Base-by-base conservation (phyloP, 2,113 vertebrate species). In the Reinhardtius hippoglossoides region DNA sequence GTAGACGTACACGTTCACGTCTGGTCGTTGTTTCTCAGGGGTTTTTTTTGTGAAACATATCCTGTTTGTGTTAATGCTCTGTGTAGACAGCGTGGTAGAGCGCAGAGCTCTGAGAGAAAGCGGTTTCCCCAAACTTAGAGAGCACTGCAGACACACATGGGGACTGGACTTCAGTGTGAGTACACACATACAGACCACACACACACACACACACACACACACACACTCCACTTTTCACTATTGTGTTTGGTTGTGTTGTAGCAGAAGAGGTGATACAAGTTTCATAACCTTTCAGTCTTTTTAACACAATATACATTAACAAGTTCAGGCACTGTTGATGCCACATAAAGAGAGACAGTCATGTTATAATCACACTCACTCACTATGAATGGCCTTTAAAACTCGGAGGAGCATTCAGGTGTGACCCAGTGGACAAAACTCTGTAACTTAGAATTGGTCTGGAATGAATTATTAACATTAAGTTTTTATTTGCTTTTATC, bases 111-210 rank as follows among this genome's bases (percentile, higher is more conserved):
- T 95, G 57, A 89, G 91, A 56, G 91, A 93, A 56, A 76, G 10
- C 0, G 91, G 93, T 37, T 94, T 94, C 71, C 93, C 95, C 26
- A 87, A 71, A 83, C 82, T 95, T 1, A 87, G 91, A 80, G 86
- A 93, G 59, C 86, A 88, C 84, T 95, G 94, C 71, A 90, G 91
- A 75, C 66, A 77, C 13, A 85, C 78, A 3, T 71, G 88, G 71
- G 93, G 93, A 44, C 84, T 94, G 66, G 94, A 95, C 4, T 79
- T 95, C 75, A 91, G 89, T 88, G 95, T 95, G 86, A 94, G 91
- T 50, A 13, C 16, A 14, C 31, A 31, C 31, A 27, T 27, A 15
- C 4, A 2, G 1, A 16, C n/a, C 4, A 18, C 16, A 48, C 46
- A 18, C 24, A 31, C 57, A 18, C 16, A 12, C 46, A 48, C 4